Conservation (phyloP, 1,140 invertebrate species). For the Pseudomyrmex dendroicus region DNA sequence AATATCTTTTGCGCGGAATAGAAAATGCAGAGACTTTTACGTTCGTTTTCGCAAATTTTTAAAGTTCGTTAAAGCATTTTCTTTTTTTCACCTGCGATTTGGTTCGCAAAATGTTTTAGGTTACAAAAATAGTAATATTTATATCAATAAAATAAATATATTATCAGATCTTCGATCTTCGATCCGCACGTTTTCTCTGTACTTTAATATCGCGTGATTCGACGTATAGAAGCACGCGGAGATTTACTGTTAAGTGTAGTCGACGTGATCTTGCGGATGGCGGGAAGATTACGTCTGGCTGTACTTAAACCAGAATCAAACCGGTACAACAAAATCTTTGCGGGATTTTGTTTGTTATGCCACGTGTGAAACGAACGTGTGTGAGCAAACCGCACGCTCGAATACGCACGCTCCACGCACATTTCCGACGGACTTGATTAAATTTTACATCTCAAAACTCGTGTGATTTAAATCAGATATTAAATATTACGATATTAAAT, state of each 20-base stretch:
- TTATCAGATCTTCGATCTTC: too few relatives aligned
- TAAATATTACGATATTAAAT: too few relatives aligned
- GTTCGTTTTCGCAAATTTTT: too few relatives aligned
- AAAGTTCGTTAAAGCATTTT: too few relatives aligned
- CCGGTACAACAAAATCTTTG: constrained; percentile 24
- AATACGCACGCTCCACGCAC: background rate
- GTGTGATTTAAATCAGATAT: too few relatives aligned
- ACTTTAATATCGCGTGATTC: constrained; percentile 20
- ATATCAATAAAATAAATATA: too few relatives aligned
- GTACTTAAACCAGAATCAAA: constrained; percentile 23
- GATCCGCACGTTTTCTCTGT: background rate
- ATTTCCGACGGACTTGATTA: background rate
- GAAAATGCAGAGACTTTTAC: background rate
- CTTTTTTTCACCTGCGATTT: too few relatives aligned
- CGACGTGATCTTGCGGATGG: constrained; percentile 13
- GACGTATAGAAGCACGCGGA: constrained; percentile 2
- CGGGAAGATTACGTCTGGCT: constrained; percentile 17
- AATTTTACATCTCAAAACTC: too few relatives aligned
- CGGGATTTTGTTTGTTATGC: constrained; percentile 43
- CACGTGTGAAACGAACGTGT: background rate
- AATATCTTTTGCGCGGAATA: too few relatives aligned
- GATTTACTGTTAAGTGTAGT: constrained; percentile 57
- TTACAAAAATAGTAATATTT: too few relatives aligned
- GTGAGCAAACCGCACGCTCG: background rate
- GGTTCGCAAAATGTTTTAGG: too few relatives aligned